Evolutionary conservation across 2,888 invertebrate species (phyloP), one percentile per base, ranked within the genome.

Genomic region (Scaptomyza parva): DNA sequence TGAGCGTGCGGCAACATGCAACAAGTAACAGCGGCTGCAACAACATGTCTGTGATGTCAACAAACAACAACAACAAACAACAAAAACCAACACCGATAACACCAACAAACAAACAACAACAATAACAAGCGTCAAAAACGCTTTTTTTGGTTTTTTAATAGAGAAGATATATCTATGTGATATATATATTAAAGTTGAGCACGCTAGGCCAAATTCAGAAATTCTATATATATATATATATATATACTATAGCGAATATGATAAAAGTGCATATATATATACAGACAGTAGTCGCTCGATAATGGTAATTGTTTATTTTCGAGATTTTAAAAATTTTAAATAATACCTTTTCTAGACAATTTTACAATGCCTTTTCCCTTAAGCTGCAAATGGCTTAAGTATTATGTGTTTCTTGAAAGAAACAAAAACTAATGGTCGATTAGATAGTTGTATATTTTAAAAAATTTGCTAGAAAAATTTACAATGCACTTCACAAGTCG

Each of bases 31-130:
- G 7, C 35, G 63, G 17, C 45, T 52, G 17, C 66, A 51, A 80
- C 80, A 78, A 80, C 61, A 67, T 72, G 83, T 72, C 79, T 80
- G 79, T 80, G 83, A 80, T 77, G 79, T 71, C 75, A 64, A 60
- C 58, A 61, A 68, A 39, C n/a, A 28, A 18, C 52, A 64, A 60
- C 55, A 61, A 45, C 55, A 61, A 67, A n/a, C n/a, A n/a, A n/a
- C n/a, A n/a, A n/a, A n/a, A n/a, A n/a, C n/a, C 43, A 62, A 59
- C 64, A 54, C 26, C 48, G 61, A 26, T 41, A 67, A 39, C 52
- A 28, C 20, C 54, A 64, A 60, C 55, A 61, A 61, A 44, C 54
- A 61, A 67, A 22, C 43, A 62, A 59, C 45, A 61, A 30, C 55
- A 65, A 28, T 50, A 45, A 9, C 53, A 35, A 40, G 40, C 37